Evolutionary conservation across 1,140 invertebrate species (phyloP).

Genomic region (Drosophila nigrodunni): DNA sequence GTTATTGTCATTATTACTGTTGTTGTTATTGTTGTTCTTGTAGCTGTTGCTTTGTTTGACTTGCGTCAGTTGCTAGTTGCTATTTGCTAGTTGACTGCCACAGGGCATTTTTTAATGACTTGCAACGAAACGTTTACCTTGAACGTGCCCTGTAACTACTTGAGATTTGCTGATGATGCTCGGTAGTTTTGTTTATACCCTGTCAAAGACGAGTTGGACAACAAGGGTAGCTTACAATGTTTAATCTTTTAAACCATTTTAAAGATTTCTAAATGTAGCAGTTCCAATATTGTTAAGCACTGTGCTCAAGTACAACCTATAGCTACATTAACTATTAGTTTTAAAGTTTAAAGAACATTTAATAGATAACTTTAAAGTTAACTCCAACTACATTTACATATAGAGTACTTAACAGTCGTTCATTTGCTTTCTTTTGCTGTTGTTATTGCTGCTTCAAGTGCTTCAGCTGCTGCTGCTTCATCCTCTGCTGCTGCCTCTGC

Average conservation of each 20-base stretch:
- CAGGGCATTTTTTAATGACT: slow-evolving; percentile 73
- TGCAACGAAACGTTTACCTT: slow-evolving; percentile 72
- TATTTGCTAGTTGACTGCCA: slow-evolving; percentile 45
- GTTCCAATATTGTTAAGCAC: no score
- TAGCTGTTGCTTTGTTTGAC: slow-evolving; percentile 62
- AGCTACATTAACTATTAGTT: no score
- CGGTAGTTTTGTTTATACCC: slow-evolving; percentile 9
- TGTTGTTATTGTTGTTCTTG: slow-evolving; percentile 36
- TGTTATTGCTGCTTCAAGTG: neutral
- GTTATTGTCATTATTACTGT: slow-evolving; percentile 32
- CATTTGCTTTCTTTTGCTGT: neutral
- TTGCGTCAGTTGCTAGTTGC: slow-evolving; percentile 38
- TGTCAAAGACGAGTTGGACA: neutral
- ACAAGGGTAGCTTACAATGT: neutral
- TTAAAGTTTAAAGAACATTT: no score
- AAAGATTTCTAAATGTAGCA: no score
- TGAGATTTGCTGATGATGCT: slow-evolving; percentile 46
- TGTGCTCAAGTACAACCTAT: no score
- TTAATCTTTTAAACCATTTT: no score
- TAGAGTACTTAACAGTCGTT: neutral
- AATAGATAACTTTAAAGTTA: neutral
- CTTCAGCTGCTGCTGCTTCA: neutral
- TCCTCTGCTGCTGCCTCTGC: neutral
- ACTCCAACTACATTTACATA: neutral
- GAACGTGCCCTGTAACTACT: slow-evolving; percentile 45